Conservation (phyloP, 2,888 invertebrate genomes). For the Ennomos erosarius region DNA sequence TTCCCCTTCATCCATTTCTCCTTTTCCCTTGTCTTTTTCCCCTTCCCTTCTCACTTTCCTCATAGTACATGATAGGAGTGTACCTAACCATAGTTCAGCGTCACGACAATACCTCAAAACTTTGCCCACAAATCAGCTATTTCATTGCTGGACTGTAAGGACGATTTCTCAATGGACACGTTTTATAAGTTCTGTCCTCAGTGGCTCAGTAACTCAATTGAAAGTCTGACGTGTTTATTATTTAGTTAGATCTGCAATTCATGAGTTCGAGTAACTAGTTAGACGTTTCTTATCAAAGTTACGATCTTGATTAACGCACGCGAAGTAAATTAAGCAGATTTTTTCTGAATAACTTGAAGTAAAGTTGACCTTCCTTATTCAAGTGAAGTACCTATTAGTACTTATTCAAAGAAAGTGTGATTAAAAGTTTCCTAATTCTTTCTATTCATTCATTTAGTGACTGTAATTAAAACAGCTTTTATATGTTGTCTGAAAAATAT, state of each 20-base stretch:
- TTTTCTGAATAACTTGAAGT: conserved; percentile 19
- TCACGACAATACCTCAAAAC: no score
- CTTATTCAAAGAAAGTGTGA: conserved; percentile 6
- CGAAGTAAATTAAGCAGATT: conserved; percentile 23
- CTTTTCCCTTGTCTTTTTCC: no score
- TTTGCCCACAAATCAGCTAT: no score
- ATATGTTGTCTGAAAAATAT: no score
- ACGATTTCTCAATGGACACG: conserved; percentile 19
- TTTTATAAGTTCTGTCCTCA: conserved; percentile 3
- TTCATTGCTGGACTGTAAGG: background rate
- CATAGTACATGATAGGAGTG: no score
- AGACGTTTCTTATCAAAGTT: conserved; percentile 23
- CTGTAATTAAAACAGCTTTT: no score
- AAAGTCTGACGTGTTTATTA: conserved; percentile 40
- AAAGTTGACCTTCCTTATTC: background rate
- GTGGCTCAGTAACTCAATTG: conserved; percentile 21
- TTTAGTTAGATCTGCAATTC: conserved; percentile 41
- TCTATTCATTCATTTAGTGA: background rate
- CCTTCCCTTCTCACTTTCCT: no score
- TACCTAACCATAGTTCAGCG: no score
- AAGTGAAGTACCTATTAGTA: no score
- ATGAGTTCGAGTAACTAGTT: conserved; percentile 37
- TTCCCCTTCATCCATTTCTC: no score
- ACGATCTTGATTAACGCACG: conserved; percentile 35
- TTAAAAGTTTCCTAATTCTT: conserved; percentile 11